Evolutionary conservation across 2,888 invertebrate species (phyloP), one percentile per base, ranked within the genome.

Genomic region (Nudaria mundana): DNA sequence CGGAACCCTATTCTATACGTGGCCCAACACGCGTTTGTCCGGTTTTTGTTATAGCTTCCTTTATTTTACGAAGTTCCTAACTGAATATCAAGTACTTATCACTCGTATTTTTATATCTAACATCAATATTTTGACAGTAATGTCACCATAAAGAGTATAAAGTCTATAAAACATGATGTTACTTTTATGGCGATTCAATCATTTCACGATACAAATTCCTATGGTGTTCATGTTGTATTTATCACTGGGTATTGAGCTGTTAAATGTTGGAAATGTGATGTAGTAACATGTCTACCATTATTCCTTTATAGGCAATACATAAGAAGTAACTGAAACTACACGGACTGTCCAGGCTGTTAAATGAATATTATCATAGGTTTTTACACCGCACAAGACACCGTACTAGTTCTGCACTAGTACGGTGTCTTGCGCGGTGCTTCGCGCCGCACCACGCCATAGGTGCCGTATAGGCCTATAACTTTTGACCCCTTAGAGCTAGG

Each of bases 181-280:
- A 11, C 28, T 63, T 58, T 60, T 54, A 61, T 50, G 28, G 30
- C 7, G 11, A 44, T 53, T 46, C 54, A 63, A 63, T 63, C 45
- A 48, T 52, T 57, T 49, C 33, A 18, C 35, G 55, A 41, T 58
- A 58, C 62, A 57, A 58, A 54, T 61, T 61, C 37, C 28, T 46
- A 36, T 40, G 37, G 16, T 20, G 13, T 16, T 7, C 23, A 32
- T 14, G 38, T n/a, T 6, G 13, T 23, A 12, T 52, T 60, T 59
- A 52, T 48, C 37, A 40, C 48, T 35, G 29, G 13, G 18, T 35
- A 33, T 36, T 14, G 14, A 25, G 14, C 13, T 20, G 16, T 43
- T 14, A 35, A 30, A 14, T 32, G 8, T 24, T 14, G 12, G 29
- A 10, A 34, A 40, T 30, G 12, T 25, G 16, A 12, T 14, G 18